phyloP scores from a whole-genome alignment of 2,888 invertebrate species.

The Celastrina argiolus region DNA sequence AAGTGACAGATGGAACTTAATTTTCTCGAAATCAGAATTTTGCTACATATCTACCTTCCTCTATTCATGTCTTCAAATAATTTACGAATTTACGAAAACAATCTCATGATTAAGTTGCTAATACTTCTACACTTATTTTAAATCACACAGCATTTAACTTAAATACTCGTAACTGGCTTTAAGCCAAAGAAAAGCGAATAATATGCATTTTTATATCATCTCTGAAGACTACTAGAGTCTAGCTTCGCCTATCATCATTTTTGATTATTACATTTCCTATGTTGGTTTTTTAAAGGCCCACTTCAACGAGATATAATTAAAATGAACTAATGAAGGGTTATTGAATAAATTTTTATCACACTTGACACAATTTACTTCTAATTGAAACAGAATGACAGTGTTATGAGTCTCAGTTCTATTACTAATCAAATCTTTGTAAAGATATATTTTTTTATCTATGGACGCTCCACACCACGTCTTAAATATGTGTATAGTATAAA shows the following conservation, averaged over 20 bases:
- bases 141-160: constrained; percentile 50
- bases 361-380: neutral
- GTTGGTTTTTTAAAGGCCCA: neutral
- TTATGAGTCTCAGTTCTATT: neutral
- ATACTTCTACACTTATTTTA: constrained; percentile 34
- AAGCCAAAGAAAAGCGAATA: constrained; percentile 38
- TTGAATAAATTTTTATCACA: neutral
- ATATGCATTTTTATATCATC: constrained; percentile 28
- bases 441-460: no score
- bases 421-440: no score
- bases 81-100: neutral
- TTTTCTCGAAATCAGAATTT: no score
- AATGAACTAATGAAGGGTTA: neutral
- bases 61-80: no score
- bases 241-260: neutral
- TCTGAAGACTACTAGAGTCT: neutral
- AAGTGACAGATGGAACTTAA: no score
- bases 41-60: no score
- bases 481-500: no score
- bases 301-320: neutral
- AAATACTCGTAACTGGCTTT: constrained; percentile 46
- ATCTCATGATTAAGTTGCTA: neutral
- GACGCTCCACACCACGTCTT: no score
- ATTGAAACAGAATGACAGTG: neutral
- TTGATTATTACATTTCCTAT: neutral